Evolutionary conservation across 2,888 invertebrate species (phyloP).

Genomic region (Pomacea canaliculata): DNA sequence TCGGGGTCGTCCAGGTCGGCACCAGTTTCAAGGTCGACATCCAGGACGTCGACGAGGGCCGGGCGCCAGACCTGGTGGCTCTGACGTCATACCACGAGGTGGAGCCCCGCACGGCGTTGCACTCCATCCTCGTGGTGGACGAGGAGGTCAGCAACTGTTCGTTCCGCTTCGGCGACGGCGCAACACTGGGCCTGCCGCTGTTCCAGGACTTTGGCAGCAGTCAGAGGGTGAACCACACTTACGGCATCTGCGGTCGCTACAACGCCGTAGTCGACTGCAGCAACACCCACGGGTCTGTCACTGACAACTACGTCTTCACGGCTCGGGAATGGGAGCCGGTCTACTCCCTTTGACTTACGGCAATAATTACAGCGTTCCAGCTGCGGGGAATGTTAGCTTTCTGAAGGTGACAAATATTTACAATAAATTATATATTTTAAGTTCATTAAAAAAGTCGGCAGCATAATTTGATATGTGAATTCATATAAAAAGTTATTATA

Average conservation of each 20-base stretch:
- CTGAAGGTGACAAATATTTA: constrained; percentile 20
- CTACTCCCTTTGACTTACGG: constrained; percentile 40
- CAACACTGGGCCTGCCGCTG: background rate
- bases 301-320: constrained; percentile 38
- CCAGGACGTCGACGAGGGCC: constrained; percentile 52
- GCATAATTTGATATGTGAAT: no score
- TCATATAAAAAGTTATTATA: no score
- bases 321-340: constrained; percentile 42
- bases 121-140: constrained; percentile 44
- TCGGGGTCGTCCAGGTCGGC: constrained; percentile 40
- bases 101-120: constrained; percentile 26
- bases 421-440: no score
- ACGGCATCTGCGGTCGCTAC: constrained; percentile 49
- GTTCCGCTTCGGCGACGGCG: constrained; percentile 44
- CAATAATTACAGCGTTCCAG: constrained; percentile 32
- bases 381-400: constrained; percentile 38
- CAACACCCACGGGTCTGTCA: constrained; percentile 53
- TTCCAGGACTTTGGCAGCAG: constrained; percentile 36
- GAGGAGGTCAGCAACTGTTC: constrained; percentile 42
- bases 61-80: constrained; percentile 45
- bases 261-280: constrained; percentile 44
- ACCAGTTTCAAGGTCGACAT: constrained; percentile 44
- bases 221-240: constrained; percentile 36
- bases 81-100: constrained; percentile 39
- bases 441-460: no score